Conservation (phyloP, 2,888 invertebrate species). For the Odontomyia ornata region DNA sequence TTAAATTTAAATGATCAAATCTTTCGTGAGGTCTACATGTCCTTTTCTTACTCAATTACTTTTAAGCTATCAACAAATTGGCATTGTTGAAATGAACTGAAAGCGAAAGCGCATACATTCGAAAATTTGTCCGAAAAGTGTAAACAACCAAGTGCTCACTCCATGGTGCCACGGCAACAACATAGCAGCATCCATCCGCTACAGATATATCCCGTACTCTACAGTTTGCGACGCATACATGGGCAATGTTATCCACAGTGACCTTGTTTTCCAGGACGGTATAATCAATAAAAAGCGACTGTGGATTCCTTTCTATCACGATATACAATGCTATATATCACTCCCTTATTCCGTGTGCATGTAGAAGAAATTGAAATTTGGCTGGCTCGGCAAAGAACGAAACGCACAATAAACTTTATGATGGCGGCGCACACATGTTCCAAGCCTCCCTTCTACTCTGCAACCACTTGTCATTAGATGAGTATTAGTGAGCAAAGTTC, state of each 20-base stretch:
- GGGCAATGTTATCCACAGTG: conserved; percentile 39
- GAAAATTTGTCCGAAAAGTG: conserved; percentile 10
- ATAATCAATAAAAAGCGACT: conserved; percentile 40
- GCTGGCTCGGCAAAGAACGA: not conserved
- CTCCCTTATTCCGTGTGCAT: not conserved
- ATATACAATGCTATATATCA: not conserved
- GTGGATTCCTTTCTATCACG: not conserved
- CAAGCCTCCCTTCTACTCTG: not conserved
- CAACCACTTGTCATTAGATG: not conserved
- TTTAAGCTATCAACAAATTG: not conserved
- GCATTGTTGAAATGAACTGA: not conserved
- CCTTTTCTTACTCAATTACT: too few relatives aligned
- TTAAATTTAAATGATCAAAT: too few relatives aligned
- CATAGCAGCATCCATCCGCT: not conserved
- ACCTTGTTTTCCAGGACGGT: conserved; percentile 42
- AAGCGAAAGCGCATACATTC: conserved; percentile 4
- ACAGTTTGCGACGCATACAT: conserved; percentile 8
- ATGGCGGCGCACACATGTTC: not conserved
- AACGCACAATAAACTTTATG: not conserved
- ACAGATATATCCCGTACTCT: not conserved
- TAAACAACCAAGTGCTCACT: conserved; percentile 26
- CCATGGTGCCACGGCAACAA: conserved; percentile 11
- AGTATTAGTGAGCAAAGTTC: not conserved
- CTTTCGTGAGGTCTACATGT: too few relatives aligned
- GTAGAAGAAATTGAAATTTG: conserved; percentile 10